Conservation (phyloP, 92 coral and sea anemone species). For the Isaurus tuberculatus region DNA sequence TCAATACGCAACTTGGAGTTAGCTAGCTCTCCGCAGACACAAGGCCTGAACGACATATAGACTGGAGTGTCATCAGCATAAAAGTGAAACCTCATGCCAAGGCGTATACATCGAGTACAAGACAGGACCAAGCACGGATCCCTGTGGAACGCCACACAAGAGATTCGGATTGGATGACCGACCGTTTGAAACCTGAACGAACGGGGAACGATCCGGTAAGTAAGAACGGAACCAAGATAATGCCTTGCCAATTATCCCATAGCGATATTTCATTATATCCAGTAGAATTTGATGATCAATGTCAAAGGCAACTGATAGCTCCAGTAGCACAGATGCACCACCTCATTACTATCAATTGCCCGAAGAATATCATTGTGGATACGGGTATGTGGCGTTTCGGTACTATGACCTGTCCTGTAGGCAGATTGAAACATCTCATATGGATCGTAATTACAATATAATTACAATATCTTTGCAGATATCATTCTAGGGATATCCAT, state of each 20-base stretch:
- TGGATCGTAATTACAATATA: too few species aligned
- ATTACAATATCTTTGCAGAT: too few species aligned
- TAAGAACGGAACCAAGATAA: constrained; percentile 1
- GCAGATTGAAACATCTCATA: too few species aligned
- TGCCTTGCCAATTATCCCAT: constrained; percentile 1
- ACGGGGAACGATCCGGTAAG: background rate
- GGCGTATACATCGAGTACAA: too few species aligned
- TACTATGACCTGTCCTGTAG: background rate
- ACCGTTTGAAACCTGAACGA: background rate
- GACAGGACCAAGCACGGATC: too few species aligned
- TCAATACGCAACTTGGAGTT: background rate
- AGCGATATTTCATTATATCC: background rate
- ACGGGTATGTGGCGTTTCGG: background rate
- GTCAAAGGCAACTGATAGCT: background rate
- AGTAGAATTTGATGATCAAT: background rate
- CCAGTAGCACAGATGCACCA: background rate
- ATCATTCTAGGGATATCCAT: too few species aligned
- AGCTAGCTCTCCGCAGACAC: too few species aligned
- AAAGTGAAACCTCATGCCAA: too few species aligned
- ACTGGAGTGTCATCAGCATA: too few species aligned
- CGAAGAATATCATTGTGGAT: background rate
- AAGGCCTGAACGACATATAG: too few species aligned
- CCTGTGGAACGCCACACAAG: too few species aligned
- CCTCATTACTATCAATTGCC: background rate
- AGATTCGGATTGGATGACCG: background rate